Evolutionary conservation across 1,140 invertebrate species (phyloP).

Genomic region (Drosophila nigromelanica): DNA sequence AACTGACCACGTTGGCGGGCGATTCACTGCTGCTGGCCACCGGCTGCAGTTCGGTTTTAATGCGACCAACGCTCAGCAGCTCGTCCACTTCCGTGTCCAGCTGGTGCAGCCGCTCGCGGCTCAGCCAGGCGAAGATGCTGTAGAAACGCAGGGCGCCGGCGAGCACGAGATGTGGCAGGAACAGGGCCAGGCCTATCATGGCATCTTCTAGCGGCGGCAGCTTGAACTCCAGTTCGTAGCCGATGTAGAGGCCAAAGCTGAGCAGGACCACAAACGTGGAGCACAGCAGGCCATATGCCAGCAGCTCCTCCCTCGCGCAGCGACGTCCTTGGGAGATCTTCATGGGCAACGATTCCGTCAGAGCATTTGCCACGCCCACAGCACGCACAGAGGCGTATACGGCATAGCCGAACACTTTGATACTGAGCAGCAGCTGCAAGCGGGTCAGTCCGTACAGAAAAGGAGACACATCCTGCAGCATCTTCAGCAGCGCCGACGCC

Average conservation of each 20-base stretch:
- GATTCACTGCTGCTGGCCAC: conserved; percentile 13
- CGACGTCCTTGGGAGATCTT: not conserved
- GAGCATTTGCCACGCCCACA: conserved; percentile 31
- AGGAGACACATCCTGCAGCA: conserved; percentile 62
- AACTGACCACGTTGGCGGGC: conserved; percentile 6
- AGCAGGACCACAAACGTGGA: conserved; percentile 58
- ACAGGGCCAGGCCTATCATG: conserved; percentile 63
- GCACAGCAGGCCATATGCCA: conserved; percentile 55
- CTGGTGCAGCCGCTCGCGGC: conserved; percentile 26
- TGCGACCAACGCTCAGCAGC: conserved; percentile 14
- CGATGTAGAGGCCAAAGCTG: conserved; percentile 63
- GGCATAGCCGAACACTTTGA: conserved; percentile 57
- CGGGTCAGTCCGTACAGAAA: conserved; percentile 57
- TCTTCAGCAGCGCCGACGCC: conserved; percentile 45
- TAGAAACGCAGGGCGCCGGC: conserved; percentile 62
- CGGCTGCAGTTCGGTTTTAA: conserved; percentile 15
- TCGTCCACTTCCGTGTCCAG: conserved; percentile 27
- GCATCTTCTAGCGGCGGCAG: conserved; percentile 63
- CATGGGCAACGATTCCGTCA: conserved; percentile 37
- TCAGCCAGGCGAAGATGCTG: conserved; percentile 50
- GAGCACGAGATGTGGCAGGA: conserved; percentile 65
- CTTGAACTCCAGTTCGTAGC: conserved; percentile 73
- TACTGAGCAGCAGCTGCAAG: conserved; percentile 59
- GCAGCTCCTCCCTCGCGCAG: conserved; percentile 25
- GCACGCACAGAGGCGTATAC: conserved; percentile 49